Evolutionary conservation across 2,888 invertebrate species (phyloP), one percentile per base, ranked within the genome.

Genomic region (Ephialtes manifestator): DNA sequence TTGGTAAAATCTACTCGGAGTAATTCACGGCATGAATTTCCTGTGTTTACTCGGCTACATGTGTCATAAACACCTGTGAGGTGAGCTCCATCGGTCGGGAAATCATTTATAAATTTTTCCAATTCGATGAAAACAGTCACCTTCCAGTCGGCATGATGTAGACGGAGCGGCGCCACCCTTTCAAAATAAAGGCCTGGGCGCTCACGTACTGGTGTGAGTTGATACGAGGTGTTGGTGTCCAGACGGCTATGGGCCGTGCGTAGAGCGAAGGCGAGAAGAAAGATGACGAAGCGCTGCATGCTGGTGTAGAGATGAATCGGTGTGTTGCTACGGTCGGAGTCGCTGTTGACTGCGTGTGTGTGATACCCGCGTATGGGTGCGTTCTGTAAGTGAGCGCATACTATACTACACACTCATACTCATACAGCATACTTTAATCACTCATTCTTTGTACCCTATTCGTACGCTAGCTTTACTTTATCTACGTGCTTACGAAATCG

Each of bases 91-190:
- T 35, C 43, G 0, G 48, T n/a, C 0, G 71, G 79, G 13, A 63
- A 60, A 13, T 58, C 31, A 4, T 5, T 20, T 0, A 39, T 4
- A 3, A 79, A 51, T 48, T 51, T 70, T 3, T 79, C 20, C n/a
- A 63, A 3, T 0, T 79, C 63, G n/a, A 63, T 79, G 10, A 71
- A 79, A 4, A 63, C 24, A 5, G 39, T 48, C 8, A 79, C 35
- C 31, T 35, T 46, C 71, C 79, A 79, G 28, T 79, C 63, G 5
- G 39, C 60, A 7, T 79, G 60, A 5, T 71, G 71, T 3, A 71
- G 31, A 3, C 60, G 39, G 8, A 78, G 43, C 0, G 67, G 10
- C 10, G 28, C 39, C 28, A 65, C 51, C 0, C 46, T 13, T n/a
- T 67, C 63, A 5, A 31, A 76, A 1, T 76, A 76, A 0, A 76